Percentiles rank a stretch among this genome's conserved stretches.
These are phyloP conservation scores for Nilaparvata lugens DNA, from an alignment of 1,140 invertebrate genomes.

Conservation along the genomic window DNA sequence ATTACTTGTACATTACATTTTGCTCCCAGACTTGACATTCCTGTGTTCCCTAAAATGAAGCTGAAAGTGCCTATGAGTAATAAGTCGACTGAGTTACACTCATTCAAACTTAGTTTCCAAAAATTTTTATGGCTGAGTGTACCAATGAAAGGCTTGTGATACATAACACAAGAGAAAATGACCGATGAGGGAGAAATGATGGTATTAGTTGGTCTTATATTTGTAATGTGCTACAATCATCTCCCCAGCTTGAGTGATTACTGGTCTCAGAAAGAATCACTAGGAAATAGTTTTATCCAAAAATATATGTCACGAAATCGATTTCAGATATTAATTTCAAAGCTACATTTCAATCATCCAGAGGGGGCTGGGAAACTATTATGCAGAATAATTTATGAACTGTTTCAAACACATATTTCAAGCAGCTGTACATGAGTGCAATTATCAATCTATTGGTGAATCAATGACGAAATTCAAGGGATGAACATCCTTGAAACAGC, in stretches of 20 bases:
- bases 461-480: neutral
- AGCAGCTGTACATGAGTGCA: conserved; percentile 4
- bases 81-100: too few species aligned
- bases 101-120: too few species aligned
- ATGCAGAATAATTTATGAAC: conserved; percentile 23
- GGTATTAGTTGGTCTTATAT: neutral
- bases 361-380: conserved; percentile 19
- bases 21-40: too few species aligned
- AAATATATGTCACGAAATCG: conserved; percentile 24
- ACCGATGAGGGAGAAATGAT: too few species aligned
- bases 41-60: too few species aligned
- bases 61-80: too few species aligned
- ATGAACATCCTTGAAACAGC: neutral
- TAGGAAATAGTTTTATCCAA: conserved; percentile 26
- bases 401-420: conserved; percentile 20
- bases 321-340: conserved; percentile 16
- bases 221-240: conserved; percentile 12
- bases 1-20: too few species aligned
- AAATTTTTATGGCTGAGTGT: too few species aligned
- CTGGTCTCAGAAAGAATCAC: conserved; percentile 21
- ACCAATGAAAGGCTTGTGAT: too few species aligned
- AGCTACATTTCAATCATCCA: conserved; percentile 27
- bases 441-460: neutral
- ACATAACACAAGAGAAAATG: too few species aligned
- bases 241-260: conserved; percentile 8